phyloP scores from a whole-genome alignment of 1,140 invertebrate species.

The Berghia stephanieae region DNA sequence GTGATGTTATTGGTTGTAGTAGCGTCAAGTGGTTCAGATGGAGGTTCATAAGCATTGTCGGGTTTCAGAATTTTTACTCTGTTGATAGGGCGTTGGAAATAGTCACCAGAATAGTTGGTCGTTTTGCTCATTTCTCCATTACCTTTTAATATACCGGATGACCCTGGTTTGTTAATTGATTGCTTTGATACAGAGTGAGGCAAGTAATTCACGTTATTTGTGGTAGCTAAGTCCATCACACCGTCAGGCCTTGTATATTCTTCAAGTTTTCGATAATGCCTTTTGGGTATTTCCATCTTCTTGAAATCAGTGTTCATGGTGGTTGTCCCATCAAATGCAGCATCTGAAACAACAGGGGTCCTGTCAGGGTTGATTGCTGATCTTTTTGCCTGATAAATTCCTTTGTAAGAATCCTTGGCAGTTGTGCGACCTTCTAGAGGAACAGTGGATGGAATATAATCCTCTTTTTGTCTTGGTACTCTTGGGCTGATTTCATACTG shows the following conservation, averaged over 20 bases:
- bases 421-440: slow-evolving; percentile 37
- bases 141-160: slow-evolving; percentile 33
- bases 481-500: slow-evolving; percentile 28
- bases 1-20: slow-evolving; percentile 28
- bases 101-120: slow-evolving; percentile 37
- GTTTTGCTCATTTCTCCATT: slow-evolving; percentile 31
- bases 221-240: slow-evolving; percentile 38
- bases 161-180: slow-evolving; percentile 31
- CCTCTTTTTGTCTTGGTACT: slow-evolving; percentile 11
- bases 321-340: slow-evolving; percentile 33
- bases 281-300: slow-evolving; percentile 15
- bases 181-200: slow-evolving; percentile 31
- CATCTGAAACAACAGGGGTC: slow-evolving; percentile 25
- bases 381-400: slow-evolving; percentile 22
- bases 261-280: slow-evolving; percentile 14
- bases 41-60: slow-evolving; percentile 34
- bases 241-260: slow-evolving; percentile 35
- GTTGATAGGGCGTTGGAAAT: slow-evolving; percentile 16
- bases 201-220: slow-evolving; percentile 51
- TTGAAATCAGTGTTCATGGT: slow-evolving; percentile 28
- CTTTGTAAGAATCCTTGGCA: slow-evolving; percentile 31
- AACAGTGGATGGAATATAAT: slow-evolving; percentile 26
- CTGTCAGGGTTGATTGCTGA: slow-evolving; percentile 27
- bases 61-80: slow-evolving; percentile 10
- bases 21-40: slow-evolving; percentile 21